Percentiles rank a stretch among this genome's conserved stretches.
phyloP scores from a whole-genome alignment of 2,797 vertebrate species.

The Ataeniobius toweri region DNA sequence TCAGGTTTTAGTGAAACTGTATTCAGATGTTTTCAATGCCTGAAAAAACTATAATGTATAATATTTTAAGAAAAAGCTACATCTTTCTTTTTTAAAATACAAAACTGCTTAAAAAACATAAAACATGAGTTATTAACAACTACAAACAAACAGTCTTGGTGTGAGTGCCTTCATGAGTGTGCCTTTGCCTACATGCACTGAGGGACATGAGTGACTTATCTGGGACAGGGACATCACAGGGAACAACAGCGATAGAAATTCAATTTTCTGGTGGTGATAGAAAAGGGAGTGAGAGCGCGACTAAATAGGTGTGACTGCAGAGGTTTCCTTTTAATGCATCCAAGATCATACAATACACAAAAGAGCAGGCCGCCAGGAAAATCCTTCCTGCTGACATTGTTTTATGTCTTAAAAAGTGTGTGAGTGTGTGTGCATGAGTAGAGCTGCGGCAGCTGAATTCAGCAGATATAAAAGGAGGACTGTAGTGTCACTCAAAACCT shows the following conservation, averaged over 20 bases:
- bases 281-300: constrained; percentile 53
- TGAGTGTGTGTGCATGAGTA: constrained; percentile 13
- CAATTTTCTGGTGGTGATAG: constrained; percentile 69
- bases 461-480: constrained; percentile 66
- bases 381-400: constrained; percentile 72
- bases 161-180: constrained; percentile 20
- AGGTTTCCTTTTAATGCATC: constrained; percentile 68
- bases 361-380: constrained; percentile 53
- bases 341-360: constrained; percentile 67
- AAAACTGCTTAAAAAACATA: constrained; percentile 16
- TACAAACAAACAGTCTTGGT: constrained; percentile 41
- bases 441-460: constrained; percentile 71
- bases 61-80: neutral
- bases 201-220: constrained; percentile 75
- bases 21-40: constrained; percentile 14
- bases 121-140: constrained; percentile 33
- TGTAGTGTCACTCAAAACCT: constrained; percentile 68
- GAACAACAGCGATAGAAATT: constrained; percentile 69
- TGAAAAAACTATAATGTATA: constrained; percentile 1
- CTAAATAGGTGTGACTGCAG: constrained; percentile 74
- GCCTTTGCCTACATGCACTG: constrained; percentile 39
- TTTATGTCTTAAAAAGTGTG: constrained; percentile 59
- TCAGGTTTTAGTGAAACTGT: constrained; percentile 17
- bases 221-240: constrained; percentile 74
- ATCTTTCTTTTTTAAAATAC: constrained; percentile 12